Conservation (phyloP, 2,888 invertebrate species). For the Idaea straminata region DNA sequence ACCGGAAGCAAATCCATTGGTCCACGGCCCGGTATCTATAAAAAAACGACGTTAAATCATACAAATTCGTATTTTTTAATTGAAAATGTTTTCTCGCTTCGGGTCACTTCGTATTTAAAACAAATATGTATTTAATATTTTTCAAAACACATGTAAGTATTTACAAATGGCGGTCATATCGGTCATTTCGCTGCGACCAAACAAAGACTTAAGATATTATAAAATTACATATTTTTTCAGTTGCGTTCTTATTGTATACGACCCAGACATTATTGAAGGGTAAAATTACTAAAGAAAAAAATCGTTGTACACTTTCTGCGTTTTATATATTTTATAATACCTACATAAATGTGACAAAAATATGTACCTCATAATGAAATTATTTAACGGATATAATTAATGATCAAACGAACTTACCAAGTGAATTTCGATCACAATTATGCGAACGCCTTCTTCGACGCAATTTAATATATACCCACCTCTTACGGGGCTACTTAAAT, state of each 20-base stretch:
- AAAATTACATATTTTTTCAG: conserved; percentile 47
- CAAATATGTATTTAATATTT: conserved; percentile 26
- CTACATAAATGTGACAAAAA: too few relatives aligned
- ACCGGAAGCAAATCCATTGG: too few relatives aligned
- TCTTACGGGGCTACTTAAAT: too few relatives aligned
- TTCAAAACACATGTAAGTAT: conserved; percentile 59
- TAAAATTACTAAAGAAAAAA: not conserved
- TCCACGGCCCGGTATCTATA: too few relatives aligned
- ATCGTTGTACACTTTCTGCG: not conserved
- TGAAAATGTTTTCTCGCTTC: conserved; percentile 9
- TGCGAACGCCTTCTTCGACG: too few relatives aligned
- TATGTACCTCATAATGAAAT: too few relatives aligned
- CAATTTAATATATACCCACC: too few relatives aligned
- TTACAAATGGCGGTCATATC: conserved; percentile 53
- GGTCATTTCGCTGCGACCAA: conserved; percentile 39
- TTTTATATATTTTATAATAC: not conserved
- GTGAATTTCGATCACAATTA: too few relatives aligned
- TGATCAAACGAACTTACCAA: too few relatives aligned
- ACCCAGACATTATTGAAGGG: conserved; percentile 53
- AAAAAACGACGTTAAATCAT: too few relatives aligned
- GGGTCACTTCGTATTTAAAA: conserved; percentile 40
- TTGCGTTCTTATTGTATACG: conserved; percentile 44
- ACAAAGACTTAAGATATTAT: conserved; percentile 35
- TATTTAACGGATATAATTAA: too few relatives aligned
- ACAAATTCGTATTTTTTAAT: too few relatives aligned